Evolutionary conservation across 1,140 invertebrate species (phyloP), one percentile per base, ranked within the genome.

Genomic region (Cyphomyrmex costatus): DNA sequence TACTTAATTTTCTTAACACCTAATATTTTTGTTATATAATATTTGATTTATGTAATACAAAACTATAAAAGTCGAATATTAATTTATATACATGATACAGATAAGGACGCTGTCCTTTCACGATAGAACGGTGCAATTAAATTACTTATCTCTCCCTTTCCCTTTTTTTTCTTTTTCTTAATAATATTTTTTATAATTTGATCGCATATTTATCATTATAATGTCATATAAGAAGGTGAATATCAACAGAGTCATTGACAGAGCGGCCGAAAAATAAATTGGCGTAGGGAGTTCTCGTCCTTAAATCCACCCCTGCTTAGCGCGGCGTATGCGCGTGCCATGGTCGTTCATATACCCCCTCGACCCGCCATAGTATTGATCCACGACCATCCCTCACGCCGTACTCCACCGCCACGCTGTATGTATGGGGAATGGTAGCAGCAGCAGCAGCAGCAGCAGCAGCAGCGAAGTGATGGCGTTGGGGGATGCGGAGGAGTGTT

Each of bases 321-420:
- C 30, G 58, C 80, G 73, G 88, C 86, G 86, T 90, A 88, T 90
- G 88, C 89, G 89, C 88, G 89, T 90, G 89, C 88, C 86, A 88
- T 42, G 74, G 30, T 78, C 63, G 58, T 65, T 76, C 88, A 33
- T 86, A 30, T 49, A 86, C 63, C 70, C 88, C 77, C 89, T 90
- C 89, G 85, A 66, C 89, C 89, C 88, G 61, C 89, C 51, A 33
- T 65, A 87, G 88, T 90, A 90, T 90, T 90, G 89, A 90, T 90
- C 89, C 89, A 90, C 30, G 86, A 78, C 78, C 86, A 68, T 63
- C 66, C 66, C 79, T 85, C 58, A 42, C 82, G 68, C 56, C 60
- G 74, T 77, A 68, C 10, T 89, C 70, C 80, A 78, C 86, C 88
- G 60, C 88, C 85, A 56, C 21, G 71, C 66, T 74, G 88, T 71